phyloP scores from a whole-genome alignment of 2,888 invertebrate genomes.

The Diploptera punctata region DNA sequence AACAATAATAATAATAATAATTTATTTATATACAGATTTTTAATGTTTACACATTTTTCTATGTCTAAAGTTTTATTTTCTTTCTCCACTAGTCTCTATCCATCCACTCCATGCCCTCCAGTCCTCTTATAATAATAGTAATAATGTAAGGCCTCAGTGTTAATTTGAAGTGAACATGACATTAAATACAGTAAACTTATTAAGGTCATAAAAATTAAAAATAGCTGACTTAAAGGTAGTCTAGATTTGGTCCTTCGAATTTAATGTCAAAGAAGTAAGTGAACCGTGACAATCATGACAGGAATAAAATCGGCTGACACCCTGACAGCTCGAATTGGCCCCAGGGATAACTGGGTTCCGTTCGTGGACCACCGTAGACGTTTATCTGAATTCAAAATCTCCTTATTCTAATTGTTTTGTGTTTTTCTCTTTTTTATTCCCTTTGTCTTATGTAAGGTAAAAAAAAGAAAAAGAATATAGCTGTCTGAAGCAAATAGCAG shows the following conservation, averaged over 20 bases:
- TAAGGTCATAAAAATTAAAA: too few relatives aligned
- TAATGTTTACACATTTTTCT: too few relatives aligned
- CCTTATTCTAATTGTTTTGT: neutral
- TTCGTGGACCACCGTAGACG: neutral
- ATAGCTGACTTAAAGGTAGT: neutral
- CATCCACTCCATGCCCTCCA: too few relatives aligned
- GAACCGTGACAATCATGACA: conserved; percentile 8
- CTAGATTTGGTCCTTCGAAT: neutral
- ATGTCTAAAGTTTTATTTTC: too few relatives aligned
- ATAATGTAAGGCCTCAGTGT: too few relatives aligned
- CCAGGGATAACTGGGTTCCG: neutral
- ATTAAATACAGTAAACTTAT: too few relatives aligned
- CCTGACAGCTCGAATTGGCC: neutral
- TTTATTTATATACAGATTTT: too few relatives aligned
- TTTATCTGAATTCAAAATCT: neutral
- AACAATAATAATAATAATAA: too few relatives aligned
- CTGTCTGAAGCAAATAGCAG: neutral
- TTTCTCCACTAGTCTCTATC: too few relatives aligned
- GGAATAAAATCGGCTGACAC: neutral
- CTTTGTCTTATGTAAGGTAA: neutral
- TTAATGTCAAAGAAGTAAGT: neutral
- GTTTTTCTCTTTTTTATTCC: neutral
- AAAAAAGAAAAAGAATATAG: neutral
- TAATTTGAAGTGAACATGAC: too few relatives aligned
- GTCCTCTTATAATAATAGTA: too few relatives aligned